Percentiles rank a stretch among this genome's conserved stretches.
Conservation (phyloP, 2,888 invertebrate species). For the Amblyteles armatorius region DNA sequence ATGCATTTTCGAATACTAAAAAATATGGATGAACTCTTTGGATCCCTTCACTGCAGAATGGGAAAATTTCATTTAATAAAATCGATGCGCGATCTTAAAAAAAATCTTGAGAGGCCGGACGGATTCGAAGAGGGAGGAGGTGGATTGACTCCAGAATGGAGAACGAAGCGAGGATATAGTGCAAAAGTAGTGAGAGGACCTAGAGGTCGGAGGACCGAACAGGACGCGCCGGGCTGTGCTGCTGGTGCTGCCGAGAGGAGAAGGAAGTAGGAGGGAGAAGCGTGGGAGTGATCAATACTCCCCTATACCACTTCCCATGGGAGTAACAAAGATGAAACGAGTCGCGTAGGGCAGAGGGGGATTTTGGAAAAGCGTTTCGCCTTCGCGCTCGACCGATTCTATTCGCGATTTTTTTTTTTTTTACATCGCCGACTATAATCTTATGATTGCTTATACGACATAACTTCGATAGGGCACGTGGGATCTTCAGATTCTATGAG, state of each 20-base stretch:
- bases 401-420: slow-evolving; percentile 4
- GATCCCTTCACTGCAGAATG: background rate
- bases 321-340: slow-evolving; percentile 79
- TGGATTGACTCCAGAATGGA: slow-evolving; percentile 51
- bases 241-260: slow-evolving; percentile 63
- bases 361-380: slow-evolving; percentile 49
- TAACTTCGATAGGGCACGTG: slow-evolving; percentile 7
- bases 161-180: slow-evolving; percentile 45
- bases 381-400: slow-evolving; percentile 2
- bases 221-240: slow-evolving; percentile 60
- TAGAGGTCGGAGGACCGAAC: slow-evolving; percentile 67
- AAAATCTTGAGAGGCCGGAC: background rate
- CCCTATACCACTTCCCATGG: slow-evolving; percentile 78
- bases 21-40: background rate
- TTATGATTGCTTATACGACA: slow-evolving; percentile 11
- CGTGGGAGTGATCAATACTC: slow-evolving; percentile 84
- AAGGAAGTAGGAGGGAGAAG: slow-evolving; percentile 75
- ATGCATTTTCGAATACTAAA: background rate
- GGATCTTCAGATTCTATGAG: background rate
- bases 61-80: background rate
- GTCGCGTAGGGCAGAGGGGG: slow-evolving; percentile 63
- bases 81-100: background rate
- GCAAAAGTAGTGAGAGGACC: slow-evolving; percentile 42
- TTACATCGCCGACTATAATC: background rate
- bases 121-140: slow-evolving; percentile 53